These are phyloP conservation scores for Maconellicoccus hirsutus DNA, from an alignment of 1,140 invertebrate species.

Conservation along the genomic window DNA sequence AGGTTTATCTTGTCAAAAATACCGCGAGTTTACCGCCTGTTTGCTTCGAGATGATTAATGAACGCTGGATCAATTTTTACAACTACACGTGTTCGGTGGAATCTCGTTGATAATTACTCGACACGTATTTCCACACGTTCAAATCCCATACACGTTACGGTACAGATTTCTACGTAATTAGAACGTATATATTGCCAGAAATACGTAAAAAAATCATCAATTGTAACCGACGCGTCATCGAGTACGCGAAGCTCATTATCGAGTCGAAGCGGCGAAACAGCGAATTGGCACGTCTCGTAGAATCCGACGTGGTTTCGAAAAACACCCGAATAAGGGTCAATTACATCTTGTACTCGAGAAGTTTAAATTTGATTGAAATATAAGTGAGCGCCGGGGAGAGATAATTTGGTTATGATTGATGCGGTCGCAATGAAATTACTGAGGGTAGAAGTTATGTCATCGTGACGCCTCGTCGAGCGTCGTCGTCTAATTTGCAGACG, in stretches of 20 bases:
- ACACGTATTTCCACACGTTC: not conserved
- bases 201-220: not conserved
- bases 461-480: not conserved
- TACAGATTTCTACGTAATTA: not conserved
- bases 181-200: not conserved
- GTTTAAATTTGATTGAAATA: conserved; percentile 10
- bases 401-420: conserved; percentile 9
- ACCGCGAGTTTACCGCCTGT: not conserved
- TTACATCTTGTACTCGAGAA: not conserved
- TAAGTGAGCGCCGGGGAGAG: not conserved
- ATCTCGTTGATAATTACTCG: not conserved
- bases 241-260: not conserved
- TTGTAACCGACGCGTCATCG: not conserved
- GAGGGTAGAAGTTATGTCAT: conserved; percentile 7
- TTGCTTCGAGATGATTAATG: not conserved
- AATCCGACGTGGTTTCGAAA: too few species aligned
- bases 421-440: not conserved
- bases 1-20: not conserved
- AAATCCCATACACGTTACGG: not conserved
- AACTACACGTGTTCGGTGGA: not conserved
- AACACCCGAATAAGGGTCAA: not conserved
- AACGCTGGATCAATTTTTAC: not conserved
- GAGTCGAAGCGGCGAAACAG: too few species aligned
- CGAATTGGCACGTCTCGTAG: too few species aligned
- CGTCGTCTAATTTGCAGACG: too few species aligned